Base-by-base conservation (phyloP, 2,888 invertebrate genomes). In the Nemoura dubitans region DNA sequence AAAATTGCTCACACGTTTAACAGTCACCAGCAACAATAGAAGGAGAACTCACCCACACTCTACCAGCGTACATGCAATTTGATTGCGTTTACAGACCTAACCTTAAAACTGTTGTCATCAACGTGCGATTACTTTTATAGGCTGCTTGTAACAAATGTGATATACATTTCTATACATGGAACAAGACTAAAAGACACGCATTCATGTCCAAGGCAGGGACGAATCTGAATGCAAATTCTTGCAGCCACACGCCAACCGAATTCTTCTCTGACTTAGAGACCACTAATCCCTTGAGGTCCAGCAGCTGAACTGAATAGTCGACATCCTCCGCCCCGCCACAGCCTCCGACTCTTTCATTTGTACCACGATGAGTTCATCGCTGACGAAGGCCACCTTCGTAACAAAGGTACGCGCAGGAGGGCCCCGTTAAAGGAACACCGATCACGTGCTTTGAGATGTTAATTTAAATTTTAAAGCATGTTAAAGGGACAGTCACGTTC, bases 21-120 rank as follows among this genome's bases (percentile, higher is more conserved):
- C 59, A 21, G 21, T 36, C 59, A 59, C 21, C 2, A 59, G 21
- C 59, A 59, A 59, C 59, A 59, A 59, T 59, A 59, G 59, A n/a
- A n/a, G n/a, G n/a, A n/a, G n/a, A 59, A 59, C 59, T 59, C 36
- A 36, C 59, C 59, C 59, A 59, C 59, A 59, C 59, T 59, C 59
- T 10, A 59, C 59, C 21, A 59, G 16, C 21, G 59, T 21, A 16
- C 59, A 59, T 59, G 10, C 59, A 59, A 59, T 7, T 59, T 1
- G 2, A 59, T 59, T 59, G 59, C 59, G 59, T 21, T 36, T 1
- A 21, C 59, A 14, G 59, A 59, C 59, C 21, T 59, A 59, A 59
- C 59, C 59, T 59, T 59, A 59, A 36, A 59, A 59, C 59, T n/a
- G 59, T 59, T 14, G 59, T 59, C 3, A 59, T 59, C 14, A 59